These are phyloP conservation scores for Myzus persicae DNA, from an alignment of 1,140 invertebrate species.

Conservation along the genomic window DNA sequence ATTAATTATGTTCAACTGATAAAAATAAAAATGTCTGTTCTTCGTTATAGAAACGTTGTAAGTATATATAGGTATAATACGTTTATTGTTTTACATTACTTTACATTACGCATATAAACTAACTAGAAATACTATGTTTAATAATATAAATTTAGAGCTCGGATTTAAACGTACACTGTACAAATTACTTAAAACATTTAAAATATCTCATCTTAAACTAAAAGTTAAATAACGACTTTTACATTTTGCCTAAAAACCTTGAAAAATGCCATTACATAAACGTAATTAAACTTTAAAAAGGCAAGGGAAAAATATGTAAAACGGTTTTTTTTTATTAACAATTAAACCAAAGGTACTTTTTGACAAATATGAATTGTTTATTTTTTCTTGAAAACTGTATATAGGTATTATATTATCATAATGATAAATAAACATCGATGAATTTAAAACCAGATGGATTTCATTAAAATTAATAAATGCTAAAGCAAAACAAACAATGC, in stretches of 20 bases:
- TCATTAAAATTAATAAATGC: background rate
- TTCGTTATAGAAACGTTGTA: background rate
- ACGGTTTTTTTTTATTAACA: background rate
- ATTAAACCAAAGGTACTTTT: background rate
- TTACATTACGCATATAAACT: background rate
- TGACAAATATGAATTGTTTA: background rate
- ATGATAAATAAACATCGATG: background rate
- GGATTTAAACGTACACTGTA: background rate
- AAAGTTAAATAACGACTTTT: background rate
- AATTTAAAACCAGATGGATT: background rate
- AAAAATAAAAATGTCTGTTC: background rate
- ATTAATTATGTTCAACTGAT: background rate
- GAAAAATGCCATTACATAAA: background rate
- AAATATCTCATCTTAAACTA: background rate
- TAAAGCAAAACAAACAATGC: background rate
- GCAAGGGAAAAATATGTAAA: background rate
- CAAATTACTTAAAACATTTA: slow-evolving; percentile 8
- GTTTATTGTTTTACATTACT: background rate
- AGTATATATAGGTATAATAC: background rate
- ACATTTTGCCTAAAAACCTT: background rate
- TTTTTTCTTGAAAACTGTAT: background rate
- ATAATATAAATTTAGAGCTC: background rate
- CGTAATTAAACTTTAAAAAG: background rate
- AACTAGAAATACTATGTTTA: background rate
- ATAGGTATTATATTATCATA: background rate